A percentile compares a stretch with the other conserved stretches of the same genome.
Evolutionary conservation across 2,888 invertebrate genomes (phyloP).

Genomic region (Odontomyia ornata): DNA sequence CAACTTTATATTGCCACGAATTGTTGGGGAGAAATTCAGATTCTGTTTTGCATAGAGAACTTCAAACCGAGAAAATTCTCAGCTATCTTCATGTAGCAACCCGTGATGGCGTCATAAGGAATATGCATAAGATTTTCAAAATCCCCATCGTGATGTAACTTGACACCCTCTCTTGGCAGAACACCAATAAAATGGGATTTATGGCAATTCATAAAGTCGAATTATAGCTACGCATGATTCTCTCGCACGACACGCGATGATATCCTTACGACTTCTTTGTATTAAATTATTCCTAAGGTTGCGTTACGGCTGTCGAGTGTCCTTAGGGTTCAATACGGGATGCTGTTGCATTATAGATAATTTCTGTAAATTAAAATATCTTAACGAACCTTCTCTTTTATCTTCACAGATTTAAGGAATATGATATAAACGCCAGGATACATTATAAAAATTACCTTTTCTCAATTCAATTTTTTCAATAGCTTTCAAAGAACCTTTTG

Average conservation of each 20-base stretch:
- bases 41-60: background rate
- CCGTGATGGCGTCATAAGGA: conserved; percentile 1
- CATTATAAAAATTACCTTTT: no score
- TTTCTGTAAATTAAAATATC: no score
- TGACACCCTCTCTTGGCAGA: conserved; percentile 7
- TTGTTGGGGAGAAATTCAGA: background rate
- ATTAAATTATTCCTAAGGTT: background rate
- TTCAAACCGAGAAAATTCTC: background rate
- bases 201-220: conserved; percentile 50
- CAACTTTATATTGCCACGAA: conserved; percentile 21
- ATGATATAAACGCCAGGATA: no score
- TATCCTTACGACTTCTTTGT: background rate
- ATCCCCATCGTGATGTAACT: background rate
- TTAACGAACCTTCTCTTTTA: no score
- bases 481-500: no score
- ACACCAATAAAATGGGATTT: conserved; percentile 45
- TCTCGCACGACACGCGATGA: conserved; percentile 20
- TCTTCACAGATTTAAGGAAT: no score
- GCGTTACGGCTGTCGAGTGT: background rate
- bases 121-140: background rate
- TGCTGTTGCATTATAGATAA: no score
- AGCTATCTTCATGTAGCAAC: background rate
- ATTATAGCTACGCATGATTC: conserved; percentile 49
- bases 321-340: no score
- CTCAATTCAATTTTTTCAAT: no score